Evolutionary conservation across 2,797 vertebrate genomes (phyloP).

Genomic region (Diplodus sargus): DNA sequence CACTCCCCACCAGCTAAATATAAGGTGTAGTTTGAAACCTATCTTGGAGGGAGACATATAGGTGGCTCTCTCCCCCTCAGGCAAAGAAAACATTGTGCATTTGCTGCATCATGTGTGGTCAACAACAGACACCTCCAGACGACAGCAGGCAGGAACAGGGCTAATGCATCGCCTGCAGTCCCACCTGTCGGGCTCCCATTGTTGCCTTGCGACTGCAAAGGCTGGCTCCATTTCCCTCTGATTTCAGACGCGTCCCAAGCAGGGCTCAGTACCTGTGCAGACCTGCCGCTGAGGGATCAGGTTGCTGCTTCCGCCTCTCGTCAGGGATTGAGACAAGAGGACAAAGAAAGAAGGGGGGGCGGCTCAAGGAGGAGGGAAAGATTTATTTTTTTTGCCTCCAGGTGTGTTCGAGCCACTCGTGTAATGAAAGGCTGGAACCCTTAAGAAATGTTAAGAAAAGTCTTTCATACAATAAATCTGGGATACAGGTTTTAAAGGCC

Average conservation of each 20-base stretch:
- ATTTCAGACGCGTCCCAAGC: slow-evolving; percentile 63
- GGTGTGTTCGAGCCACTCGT: slow-evolving; percentile 42
- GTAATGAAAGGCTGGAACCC: slow-evolving; percentile 37
- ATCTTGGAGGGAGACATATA: slow-evolving; percentile 46
- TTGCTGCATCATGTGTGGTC: slow-evolving; percentile 78
- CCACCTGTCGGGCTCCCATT: slow-evolving; percentile 75
- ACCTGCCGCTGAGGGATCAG: slow-evolving; percentile 69
- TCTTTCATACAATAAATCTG: slow-evolving; percentile 26
- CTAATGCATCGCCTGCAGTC: slow-evolving; percentile 72
- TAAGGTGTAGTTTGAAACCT: slow-evolving; percentile 41
- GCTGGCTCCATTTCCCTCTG: slow-evolving; percentile 67
- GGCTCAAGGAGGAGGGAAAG: slow-evolving; percentile 36
- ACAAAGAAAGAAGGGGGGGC: slow-evolving; percentile 49
- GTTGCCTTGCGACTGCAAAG: slow-evolving; percentile 66
- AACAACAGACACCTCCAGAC: slow-evolving; percentile 74
- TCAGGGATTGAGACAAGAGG: slow-evolving; percentile 44
- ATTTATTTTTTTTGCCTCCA: slow-evolving; percentile 61
- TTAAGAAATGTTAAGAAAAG: slow-evolving; percentile 33
- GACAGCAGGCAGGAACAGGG: slow-evolving; percentile 62
- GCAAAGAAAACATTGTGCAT: slow-evolving; percentile 69
- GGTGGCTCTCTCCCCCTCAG: slow-evolving; percentile 37
- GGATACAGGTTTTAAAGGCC: slow-evolving; percentile 10
- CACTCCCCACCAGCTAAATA: slow-evolving; percentile 13
- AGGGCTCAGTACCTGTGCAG: slow-evolving; percentile 71
- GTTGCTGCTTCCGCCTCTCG: slow-evolving; percentile 63